Conservation (phyloP, 2,888 invertebrate species). For the Cinara cedri region DNA sequence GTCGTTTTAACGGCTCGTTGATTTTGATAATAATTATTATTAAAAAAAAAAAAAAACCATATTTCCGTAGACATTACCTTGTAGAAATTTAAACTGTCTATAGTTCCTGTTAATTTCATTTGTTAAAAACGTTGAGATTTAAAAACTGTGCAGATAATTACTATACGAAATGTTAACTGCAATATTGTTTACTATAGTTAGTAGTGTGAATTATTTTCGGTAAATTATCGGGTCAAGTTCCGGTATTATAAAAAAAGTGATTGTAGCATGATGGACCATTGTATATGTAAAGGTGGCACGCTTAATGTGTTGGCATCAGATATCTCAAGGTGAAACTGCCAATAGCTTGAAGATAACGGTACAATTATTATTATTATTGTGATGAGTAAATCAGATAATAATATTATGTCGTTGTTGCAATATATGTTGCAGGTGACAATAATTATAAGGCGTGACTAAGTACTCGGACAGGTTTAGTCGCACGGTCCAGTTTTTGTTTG, state of each 20-base stretch:
- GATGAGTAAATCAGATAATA: constrained; percentile 40
- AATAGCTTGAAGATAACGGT: constrained; percentile 49
- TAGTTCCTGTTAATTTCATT: not conserved
- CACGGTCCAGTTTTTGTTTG: constrained; percentile 35
- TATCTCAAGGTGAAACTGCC: constrained; percentile 27
- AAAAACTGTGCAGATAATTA: not conserved
- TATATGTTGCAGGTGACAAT: constrained; percentile 35
- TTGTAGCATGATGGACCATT: constrained; percentile 17
- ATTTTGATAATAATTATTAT: constrained; percentile 26
- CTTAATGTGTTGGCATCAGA: constrained; percentile 8
- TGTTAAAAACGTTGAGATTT: not conserved
- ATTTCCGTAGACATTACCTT: not conserved
- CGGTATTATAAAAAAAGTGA: constrained; percentile 17
- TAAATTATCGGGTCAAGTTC: constrained; percentile 28
- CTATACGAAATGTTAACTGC: no score
- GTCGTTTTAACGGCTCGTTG: constrained; percentile 23
- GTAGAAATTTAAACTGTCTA: not conserved
- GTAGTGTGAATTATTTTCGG: not conserved
- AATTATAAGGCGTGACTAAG: constrained; percentile 36
- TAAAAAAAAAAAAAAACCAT: not conserved
- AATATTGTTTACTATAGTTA: not conserved
- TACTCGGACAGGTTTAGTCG: constrained; percentile 26
- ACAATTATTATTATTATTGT: constrained; percentile 43
- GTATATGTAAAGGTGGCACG: constrained; percentile 30
- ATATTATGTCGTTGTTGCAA: constrained; percentile 11